phyloP scores from a whole-genome alignment of 2,113 vertebrate genomes.

The Chaenogobius annularis region DNA sequence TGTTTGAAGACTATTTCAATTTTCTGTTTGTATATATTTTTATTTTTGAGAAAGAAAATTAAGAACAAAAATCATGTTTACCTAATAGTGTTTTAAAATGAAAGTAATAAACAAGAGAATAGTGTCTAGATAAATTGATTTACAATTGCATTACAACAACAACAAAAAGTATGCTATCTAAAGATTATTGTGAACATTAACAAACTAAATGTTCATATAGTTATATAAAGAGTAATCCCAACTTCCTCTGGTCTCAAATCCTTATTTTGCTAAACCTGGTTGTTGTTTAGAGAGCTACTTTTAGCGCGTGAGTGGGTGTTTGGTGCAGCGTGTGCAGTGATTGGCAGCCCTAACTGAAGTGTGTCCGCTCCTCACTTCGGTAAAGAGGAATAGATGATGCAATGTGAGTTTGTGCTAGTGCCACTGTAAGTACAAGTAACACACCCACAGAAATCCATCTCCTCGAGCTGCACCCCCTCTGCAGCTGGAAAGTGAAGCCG shows the following conservation, averaged over 20 bases:
- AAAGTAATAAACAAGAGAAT: too few species aligned
- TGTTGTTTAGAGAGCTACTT: neutral
- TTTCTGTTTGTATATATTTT: too few species aligned
- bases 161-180: too few species aligned
- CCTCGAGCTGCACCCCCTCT: neutral
- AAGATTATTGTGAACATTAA: too few species aligned
- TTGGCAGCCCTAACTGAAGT: neutral
- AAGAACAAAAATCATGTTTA: too few species aligned
- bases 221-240: neutral
- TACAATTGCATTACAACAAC: too few species aligned
- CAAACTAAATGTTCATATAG: neutral
- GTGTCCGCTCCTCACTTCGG: neutral
- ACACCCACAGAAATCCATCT: neutral
- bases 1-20: too few species aligned
- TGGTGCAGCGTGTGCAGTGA: neutral
- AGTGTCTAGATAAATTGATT: too few species aligned
- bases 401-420: neutral
- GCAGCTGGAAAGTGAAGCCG: neutral
- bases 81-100: too few species aligned
- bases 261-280: neutral
- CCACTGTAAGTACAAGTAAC: conserved; percentile 3
- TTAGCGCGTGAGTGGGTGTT: neutral
- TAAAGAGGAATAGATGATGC: neutral
- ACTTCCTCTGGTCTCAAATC: neutral
- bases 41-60: too few species aligned